Conservation (phyloP, 1,140 invertebrate species). For the Cyclargus thomasi region DNA sequence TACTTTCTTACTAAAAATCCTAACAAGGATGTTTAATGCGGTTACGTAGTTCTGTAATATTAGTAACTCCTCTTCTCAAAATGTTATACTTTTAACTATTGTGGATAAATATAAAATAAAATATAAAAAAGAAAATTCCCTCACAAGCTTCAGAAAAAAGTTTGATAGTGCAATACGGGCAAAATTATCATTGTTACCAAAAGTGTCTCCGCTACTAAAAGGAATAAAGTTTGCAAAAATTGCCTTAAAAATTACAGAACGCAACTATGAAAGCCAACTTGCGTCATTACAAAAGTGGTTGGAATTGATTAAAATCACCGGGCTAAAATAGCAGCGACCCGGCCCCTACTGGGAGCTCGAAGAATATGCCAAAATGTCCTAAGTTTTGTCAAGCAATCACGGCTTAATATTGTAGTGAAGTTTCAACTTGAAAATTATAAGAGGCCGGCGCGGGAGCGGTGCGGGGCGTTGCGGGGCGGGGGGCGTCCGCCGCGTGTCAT, state of each 20-base stretch:
- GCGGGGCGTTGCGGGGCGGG: conserved; percentile 25
- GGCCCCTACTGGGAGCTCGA: conserved; percentile 67
- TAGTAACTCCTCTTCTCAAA: no score
- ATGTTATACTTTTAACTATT: no score
- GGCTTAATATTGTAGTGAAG: conserved; percentile 73
- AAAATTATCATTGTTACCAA: neutral
- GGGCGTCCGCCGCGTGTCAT: conserved; percentile 72
- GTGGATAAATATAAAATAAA: no score
- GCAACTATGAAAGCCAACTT: conserved; percentile 22
- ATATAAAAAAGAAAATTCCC: no score
- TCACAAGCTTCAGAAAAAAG: no score
- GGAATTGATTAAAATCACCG: conserved; percentile 63
- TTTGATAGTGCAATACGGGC: no score
- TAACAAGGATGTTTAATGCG: no score
- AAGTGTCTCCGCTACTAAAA: neutral
- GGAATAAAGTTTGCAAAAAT: conserved; percentile 11
- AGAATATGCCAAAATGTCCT: conserved; percentile 73
- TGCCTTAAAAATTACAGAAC: conserved; percentile 24
- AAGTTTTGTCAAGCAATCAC: conserved; percentile 74
- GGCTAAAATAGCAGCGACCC: conserved; percentile 61
- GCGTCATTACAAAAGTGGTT: conserved; percentile 22
- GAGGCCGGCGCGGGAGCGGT: conserved; percentile 40
- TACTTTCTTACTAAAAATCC: no score
- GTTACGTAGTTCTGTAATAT: no score
- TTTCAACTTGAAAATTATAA: conserved; percentile 73